Evolutionary conservation across 2,888 invertebrate genomes (phyloP).

Genomic region (Laothoe populi): DNA sequence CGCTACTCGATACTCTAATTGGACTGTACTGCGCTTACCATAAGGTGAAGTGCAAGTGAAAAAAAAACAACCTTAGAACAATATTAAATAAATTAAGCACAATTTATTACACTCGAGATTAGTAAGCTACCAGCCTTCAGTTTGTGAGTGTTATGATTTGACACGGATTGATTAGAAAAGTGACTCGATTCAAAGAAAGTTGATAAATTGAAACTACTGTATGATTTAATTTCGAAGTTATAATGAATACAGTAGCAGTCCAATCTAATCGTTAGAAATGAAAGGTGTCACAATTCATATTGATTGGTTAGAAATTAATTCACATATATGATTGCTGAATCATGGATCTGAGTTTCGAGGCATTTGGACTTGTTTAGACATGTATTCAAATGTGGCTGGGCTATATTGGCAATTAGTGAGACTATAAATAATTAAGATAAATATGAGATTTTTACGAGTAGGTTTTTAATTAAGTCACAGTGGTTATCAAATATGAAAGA

Average conservation of each 20-base stretch:
- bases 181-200: constrained; percentile 24
- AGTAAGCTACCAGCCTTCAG: background rate
- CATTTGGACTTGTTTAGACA: background rate
- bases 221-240: no score
- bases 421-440: no score
- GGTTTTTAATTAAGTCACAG: no score
- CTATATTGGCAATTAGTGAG: no score
- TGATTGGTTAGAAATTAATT: constrained; percentile 33
- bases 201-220: constrained; percentile 9
- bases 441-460: no score
- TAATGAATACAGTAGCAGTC: constrained; percentile 8
- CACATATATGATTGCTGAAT: constrained; percentile 27
- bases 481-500: no score
- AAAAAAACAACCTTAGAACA: no score
- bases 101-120: background rate
- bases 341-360: background rate
- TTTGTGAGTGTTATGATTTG: constrained; percentile 32
- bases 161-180: constrained; percentile 32
- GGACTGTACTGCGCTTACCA: no score
- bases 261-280: constrained; percentile 20
- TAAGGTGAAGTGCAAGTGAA: no score
- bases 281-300: constrained; percentile 32
- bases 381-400: no score
- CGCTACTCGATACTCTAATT: no score
- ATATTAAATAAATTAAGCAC: background rate